Percentiles rank a stretch among this genome's conserved stretches.
Evolutionary conservation across 2,797 vertebrate genomes (phyloP).

Genomic region (Columba guinea): DNA sequence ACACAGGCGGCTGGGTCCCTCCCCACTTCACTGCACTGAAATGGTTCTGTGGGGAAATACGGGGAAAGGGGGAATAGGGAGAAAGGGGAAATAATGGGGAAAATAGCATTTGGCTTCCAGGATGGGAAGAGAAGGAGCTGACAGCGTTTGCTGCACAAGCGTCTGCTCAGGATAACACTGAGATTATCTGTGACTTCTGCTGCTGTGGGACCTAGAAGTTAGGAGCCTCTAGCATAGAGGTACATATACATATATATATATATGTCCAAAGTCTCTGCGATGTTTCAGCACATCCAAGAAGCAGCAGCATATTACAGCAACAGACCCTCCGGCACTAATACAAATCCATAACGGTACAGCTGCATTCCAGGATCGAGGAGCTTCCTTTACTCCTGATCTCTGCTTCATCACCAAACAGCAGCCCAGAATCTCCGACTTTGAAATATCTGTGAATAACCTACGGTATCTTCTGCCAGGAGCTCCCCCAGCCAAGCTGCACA

Average conservation of each 20-base stretch:
- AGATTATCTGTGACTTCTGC: background rate
- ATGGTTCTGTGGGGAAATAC: background rate
- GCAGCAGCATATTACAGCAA: background rate
- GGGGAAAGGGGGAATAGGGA: background rate
- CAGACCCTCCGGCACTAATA: background rate
- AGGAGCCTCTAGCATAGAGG: background rate
- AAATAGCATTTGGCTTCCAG: conserved; percentile 28
- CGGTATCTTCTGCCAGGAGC: background rate
- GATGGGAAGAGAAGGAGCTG: background rate
- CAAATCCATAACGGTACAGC: fast-evolving
- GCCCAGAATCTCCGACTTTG: background rate
- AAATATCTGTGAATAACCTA: background rate
- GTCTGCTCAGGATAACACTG: background rate
- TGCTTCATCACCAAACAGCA: background rate
- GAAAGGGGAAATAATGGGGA: conserved; percentile 2
- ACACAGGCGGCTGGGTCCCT: background rate
- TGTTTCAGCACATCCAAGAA: background rate
- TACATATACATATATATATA: too few species aligned
- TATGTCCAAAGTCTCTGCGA: fast-evolving
- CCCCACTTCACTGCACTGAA: conserved; percentile 30
- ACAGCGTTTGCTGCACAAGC: background rate
- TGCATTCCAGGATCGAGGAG: background rate
- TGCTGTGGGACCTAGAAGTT: background rate
- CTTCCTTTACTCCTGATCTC: background rate
- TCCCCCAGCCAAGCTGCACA: background rate